These are phyloP conservation scores for Pentalonia nigronervosa DNA, from an alignment of 1,140 invertebrate species.

Conservation along the genomic window DNA sequence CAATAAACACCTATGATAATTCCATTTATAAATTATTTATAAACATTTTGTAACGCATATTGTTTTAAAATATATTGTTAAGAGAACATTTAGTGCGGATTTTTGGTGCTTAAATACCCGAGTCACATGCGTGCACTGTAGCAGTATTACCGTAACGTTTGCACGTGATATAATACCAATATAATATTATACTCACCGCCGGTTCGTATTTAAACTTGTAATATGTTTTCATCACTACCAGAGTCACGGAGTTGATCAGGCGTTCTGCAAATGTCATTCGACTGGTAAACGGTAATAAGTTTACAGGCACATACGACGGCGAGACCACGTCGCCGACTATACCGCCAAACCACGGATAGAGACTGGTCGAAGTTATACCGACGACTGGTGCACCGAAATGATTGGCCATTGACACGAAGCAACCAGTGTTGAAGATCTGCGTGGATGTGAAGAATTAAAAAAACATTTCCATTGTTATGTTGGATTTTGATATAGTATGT, in stretches of 20 bases:
- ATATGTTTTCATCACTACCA: background rate
- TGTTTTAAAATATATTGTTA: fast-evolving
- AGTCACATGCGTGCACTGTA: background rate
- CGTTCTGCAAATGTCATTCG: constrained; percentile 58
- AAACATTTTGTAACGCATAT: background rate
- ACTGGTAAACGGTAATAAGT: constrained; percentile 39
- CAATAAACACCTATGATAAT: background rate
- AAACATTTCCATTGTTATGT: background rate
- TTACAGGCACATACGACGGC: constrained; percentile 60
- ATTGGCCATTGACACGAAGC: constrained; percentile 62
- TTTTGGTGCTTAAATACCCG: background rate
- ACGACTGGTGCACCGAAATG: constrained; percentile 67
- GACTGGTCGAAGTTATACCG: constrained; percentile 65
- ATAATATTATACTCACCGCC: background rate
- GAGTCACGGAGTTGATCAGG: constrained; percentile 49
- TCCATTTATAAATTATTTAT: background rate
- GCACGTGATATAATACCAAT: background rate
- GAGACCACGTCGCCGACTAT: constrained; percentile 61
- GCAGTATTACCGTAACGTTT: background rate
- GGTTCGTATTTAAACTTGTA: constrained; percentile 31
- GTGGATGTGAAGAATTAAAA: background rate
- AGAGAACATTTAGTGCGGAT: background rate
- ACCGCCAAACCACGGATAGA: constrained; percentile 67
- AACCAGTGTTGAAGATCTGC: constrained; percentile 61
- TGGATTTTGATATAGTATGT: background rate